These are phyloP conservation scores for Notarius lentiginosus DNA, from an alignment of 2,113 vertebrate genomes.

Conservation along the genomic window DNA sequence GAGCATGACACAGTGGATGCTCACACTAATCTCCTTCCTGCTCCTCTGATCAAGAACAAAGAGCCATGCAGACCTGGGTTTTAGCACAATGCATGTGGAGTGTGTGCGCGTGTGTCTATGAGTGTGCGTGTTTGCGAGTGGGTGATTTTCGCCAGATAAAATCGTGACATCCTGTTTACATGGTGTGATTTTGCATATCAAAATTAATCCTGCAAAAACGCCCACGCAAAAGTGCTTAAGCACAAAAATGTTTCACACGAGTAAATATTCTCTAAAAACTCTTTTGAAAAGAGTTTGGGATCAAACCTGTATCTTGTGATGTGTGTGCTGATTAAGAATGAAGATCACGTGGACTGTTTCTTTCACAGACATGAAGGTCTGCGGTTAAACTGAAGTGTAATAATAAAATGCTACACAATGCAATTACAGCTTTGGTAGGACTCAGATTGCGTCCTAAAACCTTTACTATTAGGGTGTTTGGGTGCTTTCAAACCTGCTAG, in stretches of 20 bases:
- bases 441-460: too few species aligned
- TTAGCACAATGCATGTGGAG: not conserved
- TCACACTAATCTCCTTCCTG: slow-evolving; percentile 43
- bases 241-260: not conserved
- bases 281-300: not conserved
- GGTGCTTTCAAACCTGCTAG: not conserved
- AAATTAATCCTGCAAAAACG: slow-evolving; percentile 1
- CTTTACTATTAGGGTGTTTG: not conserved
- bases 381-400: too few species aligned
- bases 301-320: not conserved
- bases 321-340: not conserved
- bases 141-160: slow-evolving; percentile 19
- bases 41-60: slow-evolving; percentile 40
- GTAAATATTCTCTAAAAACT: not conserved
- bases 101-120: not conserved
- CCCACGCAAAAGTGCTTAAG: not conserved
- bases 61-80: not conserved
- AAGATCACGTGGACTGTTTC: not conserved
- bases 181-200: slow-evolving; percentile 13
- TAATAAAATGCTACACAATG: too few species aligned
- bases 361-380: not conserved
- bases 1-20: slow-evolving; percentile 15
- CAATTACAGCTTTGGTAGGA: too few species aligned
- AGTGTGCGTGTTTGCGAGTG: slow-evolving; percentile 3
- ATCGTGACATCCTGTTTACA: slow-evolving; percentile 40